Percentiles rank a stretch among this genome's conserved stretches.
Conservation (phyloP, 2,113 vertebrate species). For the Heterochromis multidens region DNA sequence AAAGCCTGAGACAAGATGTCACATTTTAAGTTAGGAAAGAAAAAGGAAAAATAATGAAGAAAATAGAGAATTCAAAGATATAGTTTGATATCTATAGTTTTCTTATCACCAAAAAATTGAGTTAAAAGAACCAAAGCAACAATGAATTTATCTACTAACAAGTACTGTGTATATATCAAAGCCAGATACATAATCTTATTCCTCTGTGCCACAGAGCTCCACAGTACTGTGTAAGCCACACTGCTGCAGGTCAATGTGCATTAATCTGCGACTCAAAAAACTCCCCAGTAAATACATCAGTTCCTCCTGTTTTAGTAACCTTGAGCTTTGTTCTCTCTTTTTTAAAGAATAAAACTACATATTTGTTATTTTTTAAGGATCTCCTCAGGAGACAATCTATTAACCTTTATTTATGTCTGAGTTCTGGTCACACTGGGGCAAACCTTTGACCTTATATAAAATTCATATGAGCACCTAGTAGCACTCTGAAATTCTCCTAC, state of each 20-base stretch:
- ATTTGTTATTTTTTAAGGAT: neutral
- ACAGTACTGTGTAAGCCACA: neutral
- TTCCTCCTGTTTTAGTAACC: neutral
- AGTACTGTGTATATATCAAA: neutral
- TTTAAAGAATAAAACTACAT: neutral
- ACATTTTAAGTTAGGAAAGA: neutral
- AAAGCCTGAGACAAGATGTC: neutral
- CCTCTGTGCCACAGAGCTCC: neutral
- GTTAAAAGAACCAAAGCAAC: neutral
- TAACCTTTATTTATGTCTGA: neutral
- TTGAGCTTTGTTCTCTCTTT: neutral
- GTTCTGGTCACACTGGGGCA: neutral
- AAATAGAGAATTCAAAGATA: neutral
- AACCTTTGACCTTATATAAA: neutral
- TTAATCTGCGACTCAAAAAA: neutral
- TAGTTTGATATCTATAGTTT: neutral
- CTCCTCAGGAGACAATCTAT: neutral
- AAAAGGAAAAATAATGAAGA: neutral
- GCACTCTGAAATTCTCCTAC: neutral
- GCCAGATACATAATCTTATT: neutral
- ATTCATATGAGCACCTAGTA: neutral
- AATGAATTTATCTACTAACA: neutral
- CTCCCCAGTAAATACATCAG: neutral
- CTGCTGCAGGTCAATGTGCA: neutral
- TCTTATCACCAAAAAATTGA: neutral